These are phyloP conservation scores for Heliocidaris erythrogramma DNA, from an alignment of 35 echinoderm and acorn worm genomes.

Conservation along the genomic window DNA sequence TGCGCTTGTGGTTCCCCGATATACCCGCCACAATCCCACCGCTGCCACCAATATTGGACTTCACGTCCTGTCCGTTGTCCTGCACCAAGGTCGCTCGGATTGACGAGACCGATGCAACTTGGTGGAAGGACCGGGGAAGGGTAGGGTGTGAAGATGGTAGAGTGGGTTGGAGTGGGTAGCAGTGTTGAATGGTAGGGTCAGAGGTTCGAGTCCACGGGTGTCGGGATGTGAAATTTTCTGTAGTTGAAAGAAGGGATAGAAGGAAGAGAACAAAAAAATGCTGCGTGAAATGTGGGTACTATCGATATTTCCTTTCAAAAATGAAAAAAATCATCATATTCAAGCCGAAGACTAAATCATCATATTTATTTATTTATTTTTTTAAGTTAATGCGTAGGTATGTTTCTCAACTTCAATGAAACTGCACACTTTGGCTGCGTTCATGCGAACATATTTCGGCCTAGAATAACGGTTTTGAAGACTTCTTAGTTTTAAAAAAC, in stretches of 20 bases:
- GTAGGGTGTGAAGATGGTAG: slow-evolving; percentile 28
- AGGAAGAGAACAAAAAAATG: background rate
- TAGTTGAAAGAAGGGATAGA: background rate
- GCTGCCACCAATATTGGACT: slow-evolving; percentile 13
- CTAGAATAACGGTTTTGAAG: too few species aligned
- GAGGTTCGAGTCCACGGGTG: slow-evolving; percentile 20
- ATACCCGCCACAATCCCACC: background rate
- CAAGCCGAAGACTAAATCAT: too few species aligned
- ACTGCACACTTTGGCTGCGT: too few species aligned
- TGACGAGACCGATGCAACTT: background rate
- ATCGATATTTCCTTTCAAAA: too few species aligned
- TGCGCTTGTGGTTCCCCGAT: slow-evolving; percentile 55
- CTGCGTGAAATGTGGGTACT: too few species aligned
- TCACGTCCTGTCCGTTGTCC: slow-evolving; percentile 5
- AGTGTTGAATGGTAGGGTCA: slow-evolving; percentile 6
- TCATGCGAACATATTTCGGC: too few species aligned
- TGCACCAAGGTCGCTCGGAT: background rate
- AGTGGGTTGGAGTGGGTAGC: slow-evolving; percentile 34
- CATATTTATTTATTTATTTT: too few species aligned
- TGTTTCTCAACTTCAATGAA: too few species aligned
- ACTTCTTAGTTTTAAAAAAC: too few species aligned
- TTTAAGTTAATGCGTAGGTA: too few species aligned
- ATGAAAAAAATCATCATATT: too few species aligned
- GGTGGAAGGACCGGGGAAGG: slow-evolving; percentile 38
- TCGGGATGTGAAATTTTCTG: background rate